Percentiles rank a stretch among this genome's conserved stretches.
These are phyloP conservation scores for Tichodroma muraria DNA, from an alignment of 2,113 vertebrate species.

Conservation along the genomic window DNA sequence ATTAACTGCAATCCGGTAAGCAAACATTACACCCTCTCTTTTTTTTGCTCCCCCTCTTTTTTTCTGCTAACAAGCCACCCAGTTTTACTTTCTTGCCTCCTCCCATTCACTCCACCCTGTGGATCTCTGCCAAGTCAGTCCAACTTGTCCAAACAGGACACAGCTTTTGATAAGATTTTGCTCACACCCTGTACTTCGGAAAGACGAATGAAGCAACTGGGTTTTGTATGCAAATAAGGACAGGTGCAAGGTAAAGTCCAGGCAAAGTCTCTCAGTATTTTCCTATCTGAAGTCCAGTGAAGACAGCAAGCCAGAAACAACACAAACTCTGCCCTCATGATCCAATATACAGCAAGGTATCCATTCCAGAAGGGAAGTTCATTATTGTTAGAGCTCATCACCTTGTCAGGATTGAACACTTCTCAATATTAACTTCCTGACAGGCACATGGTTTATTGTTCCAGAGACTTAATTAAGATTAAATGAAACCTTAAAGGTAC, in stretches of 20 bases:
- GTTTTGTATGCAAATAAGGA: conserved; percentile 72
- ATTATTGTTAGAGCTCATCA: neutral
- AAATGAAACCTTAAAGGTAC: neutral
- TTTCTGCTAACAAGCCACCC: conserved; percentile 66
- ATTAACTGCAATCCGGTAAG: conserved; percentile 59
- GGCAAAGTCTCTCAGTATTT: conserved; percentile 14
- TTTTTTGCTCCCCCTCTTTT: conserved; percentile 21
- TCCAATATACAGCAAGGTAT: neutral
- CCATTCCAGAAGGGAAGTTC: neutral
- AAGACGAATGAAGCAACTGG: conserved; percentile 70
- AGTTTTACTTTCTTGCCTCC: conserved; percentile 75
- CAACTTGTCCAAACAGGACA: conserved; percentile 81
- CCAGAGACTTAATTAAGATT: neutral
- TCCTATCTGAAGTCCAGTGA: neutral
- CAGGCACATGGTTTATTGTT: neutral
- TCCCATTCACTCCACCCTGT: conserved; percentile 74
- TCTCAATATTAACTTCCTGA: neutral
- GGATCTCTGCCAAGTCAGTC: conserved; percentile 70
- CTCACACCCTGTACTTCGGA: conserved; percentile 74
- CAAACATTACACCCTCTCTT: conserved; percentile 67
- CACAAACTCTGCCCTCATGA: neutral
- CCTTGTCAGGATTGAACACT: neutral
- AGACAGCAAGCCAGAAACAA: neutral
- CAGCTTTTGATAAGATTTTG: conserved; percentile 73
- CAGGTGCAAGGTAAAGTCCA: conserved; percentile 68